Evolutionary conservation across 1,140 invertebrate genomes (phyloP), one percentile per base, ranked within the genome.

Genomic region (Vanessa tameamea): DNA sequence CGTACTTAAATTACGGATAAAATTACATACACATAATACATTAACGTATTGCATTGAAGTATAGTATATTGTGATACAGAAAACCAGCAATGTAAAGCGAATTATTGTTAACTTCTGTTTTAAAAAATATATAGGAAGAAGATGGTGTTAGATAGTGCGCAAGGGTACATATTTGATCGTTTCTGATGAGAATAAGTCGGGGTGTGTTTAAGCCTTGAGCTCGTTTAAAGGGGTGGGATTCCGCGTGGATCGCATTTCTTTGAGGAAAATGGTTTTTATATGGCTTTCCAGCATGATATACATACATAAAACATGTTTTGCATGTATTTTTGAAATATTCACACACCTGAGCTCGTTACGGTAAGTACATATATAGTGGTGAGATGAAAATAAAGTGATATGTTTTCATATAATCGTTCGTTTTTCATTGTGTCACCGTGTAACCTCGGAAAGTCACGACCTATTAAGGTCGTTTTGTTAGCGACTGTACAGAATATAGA

Each of bases 101-200:
- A 63, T 16, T n/a, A 31, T 11, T 14, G 23, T 59, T 14, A 26
- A 6, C 23, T 3, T 13, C 1, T 5, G 23, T 59, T 68, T 48
- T 50, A 14, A 6, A 57, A 43, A 63, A 51, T 63, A 31, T 61
- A 57, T 48, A 23, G 23, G 14, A 65, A 43, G 15, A 50, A 83
- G 82, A 81, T 82, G 72, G 76, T 82, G 82, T 78, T 73, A 79
- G 83, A 86, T 86, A 85, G 76, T 78, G 70, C 47, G 47, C 61
- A 82, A 75, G 87, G 87, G 84, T 90, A 87, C 88, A 89, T 90
- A 87, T 90, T 90, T 88, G 81, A 90, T 89, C 76, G 79, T 79
- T 80, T 79, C 69, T 87, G 82, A 83, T 87, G 84, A 79, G 83
- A 83, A 81, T 82, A 78, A 57, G 59, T 16, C 37, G 51, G 47